Conservation (phyloP, 53 echinoderm and acorn worm genomes). For the Henricia sp. region DNA sequence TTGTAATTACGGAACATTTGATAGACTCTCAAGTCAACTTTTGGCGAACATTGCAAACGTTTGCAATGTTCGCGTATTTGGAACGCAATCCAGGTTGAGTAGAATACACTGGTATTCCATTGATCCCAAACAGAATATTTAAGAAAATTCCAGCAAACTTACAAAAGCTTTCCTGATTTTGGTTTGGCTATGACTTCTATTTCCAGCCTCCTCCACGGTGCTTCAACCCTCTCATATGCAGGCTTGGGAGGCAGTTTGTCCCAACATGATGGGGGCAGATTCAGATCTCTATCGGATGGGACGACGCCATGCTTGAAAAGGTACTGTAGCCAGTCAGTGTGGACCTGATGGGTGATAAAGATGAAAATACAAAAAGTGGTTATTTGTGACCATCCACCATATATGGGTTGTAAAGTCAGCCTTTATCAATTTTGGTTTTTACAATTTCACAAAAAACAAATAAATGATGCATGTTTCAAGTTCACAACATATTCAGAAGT, state of each 20-base stretch:
- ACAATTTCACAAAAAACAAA: not conserved
- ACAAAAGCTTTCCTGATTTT: conserved; percentile 36
- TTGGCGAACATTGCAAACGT: no score
- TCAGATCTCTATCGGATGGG: conserved; percentile 38
- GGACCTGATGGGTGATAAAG: conserved; percentile 52
- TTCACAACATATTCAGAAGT: no score
- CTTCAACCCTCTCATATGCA: conserved; percentile 57
- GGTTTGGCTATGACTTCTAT: conserved; percentile 67
- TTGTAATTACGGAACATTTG: no score
- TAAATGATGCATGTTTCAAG: not conserved
- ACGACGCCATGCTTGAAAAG: conserved; percentile 63
- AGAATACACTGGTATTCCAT: no score
- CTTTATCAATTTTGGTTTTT: no score
- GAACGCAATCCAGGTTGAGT: no score
- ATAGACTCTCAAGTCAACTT: no score
- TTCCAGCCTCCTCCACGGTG: conserved; percentile 78
- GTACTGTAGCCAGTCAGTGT: conserved; percentile 80
- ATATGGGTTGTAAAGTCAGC: no score
- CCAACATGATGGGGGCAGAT: conserved; percentile 53
- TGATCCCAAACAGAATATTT: no score
- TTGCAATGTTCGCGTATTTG: no score
- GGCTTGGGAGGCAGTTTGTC: conserved; percentile 40
- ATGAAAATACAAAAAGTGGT: not conserved
- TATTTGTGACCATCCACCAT: no score
- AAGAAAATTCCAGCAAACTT: conserved; percentile 5